These are phyloP conservation scores for Anaspis maculata DNA, from an alignment of 2,888 invertebrate genomes.

Conservation along the genomic window DNA sequence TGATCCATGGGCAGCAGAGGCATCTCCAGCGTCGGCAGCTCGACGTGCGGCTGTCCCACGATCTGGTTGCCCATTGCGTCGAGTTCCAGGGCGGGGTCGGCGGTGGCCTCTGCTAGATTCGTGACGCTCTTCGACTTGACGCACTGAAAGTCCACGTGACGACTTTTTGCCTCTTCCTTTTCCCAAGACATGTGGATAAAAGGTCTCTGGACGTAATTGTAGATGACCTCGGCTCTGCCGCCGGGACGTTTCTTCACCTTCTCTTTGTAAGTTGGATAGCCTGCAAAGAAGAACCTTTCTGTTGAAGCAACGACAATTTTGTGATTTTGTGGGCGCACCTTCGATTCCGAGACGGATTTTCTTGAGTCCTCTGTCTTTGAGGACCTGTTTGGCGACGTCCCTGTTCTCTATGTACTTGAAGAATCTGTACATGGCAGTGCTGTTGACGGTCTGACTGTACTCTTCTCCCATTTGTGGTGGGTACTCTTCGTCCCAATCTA, in stretches of 20 bases:
- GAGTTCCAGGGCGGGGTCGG: conserved; percentile 71
- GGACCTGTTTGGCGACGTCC: conserved; percentile 97
- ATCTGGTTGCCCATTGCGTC: conserved; percentile 51
- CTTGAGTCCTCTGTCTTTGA: conserved; percentile 97
- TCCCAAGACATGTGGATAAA: conserved; percentile 99
- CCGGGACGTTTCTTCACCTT: conserved; percentile 94
- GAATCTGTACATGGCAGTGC: conserved; percentile 93
- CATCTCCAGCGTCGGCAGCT: conserved; percentile 24
- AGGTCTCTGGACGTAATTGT: conserved; percentile 98
- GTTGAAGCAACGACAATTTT: background rate
- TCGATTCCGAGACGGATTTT: conserved; percentile 98
- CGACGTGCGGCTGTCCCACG: conserved; percentile 22
- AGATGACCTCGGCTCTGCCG: conserved; percentile 93
- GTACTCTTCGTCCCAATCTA: conserved; percentile 98
- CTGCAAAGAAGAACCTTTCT: conserved; percentile 19
- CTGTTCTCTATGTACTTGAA: conserved; percentile 99
- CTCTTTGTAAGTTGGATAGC: conserved; percentile 99
- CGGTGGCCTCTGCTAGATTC: conserved; percentile 90
- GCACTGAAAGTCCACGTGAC: conserved; percentile 98
- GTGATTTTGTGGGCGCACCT: conserved; percentile 39
- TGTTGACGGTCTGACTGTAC: conserved; percentile 93
- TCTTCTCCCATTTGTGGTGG: conserved; percentile 99
- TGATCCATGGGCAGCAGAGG: conserved; percentile 17
- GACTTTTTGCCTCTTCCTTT: conserved; percentile 97
- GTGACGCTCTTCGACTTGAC: conserved; percentile 97